phyloP scores from a whole-genome alignment of 2,113 vertebrate species.

The Quiscalus mexicanus region DNA sequence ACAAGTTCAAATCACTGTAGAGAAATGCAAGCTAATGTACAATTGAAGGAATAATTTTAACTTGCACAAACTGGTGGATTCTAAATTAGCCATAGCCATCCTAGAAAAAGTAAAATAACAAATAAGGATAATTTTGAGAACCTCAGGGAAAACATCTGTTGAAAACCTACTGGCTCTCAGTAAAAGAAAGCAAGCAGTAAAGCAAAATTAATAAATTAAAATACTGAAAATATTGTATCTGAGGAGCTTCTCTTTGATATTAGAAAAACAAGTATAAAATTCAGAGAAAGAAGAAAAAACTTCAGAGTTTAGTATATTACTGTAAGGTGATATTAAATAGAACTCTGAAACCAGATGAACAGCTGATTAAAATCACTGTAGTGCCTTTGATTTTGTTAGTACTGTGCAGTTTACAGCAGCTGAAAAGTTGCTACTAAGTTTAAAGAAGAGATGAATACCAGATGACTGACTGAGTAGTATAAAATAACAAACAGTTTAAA shows the following conservation, averaged over 20 bases:
- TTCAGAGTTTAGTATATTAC: not conserved
- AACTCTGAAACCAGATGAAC: not conserved
- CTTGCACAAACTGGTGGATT: not conserved
- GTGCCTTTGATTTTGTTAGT: conserved; percentile 2
- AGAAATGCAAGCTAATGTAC: not conserved
- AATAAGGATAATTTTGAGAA: not conserved
- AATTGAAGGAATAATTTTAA: not conserved
- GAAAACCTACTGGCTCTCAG: not conserved
- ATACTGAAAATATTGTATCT: not conserved
- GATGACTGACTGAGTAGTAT: not conserved
- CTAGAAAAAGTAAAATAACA: not conserved
- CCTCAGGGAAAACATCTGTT: not conserved
- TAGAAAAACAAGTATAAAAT: not conserved
- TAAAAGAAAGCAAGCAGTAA: not conserved
- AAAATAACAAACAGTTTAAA: not conserved
- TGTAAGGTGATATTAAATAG: not conserved
- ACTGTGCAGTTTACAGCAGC: not conserved
- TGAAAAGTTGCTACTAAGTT: not conserved
- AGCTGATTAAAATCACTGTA: not conserved
- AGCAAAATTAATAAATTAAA: not conserved
- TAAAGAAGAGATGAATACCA: not conserved
- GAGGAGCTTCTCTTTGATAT: not conserved
- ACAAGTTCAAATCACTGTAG: not conserved
- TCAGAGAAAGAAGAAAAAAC: not conserved
- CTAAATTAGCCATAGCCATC: not conserved